Evolutionary conservation across 2,888 invertebrate genomes (phyloP), one percentile per base, ranked within the genome.

Genomic region (Parnassius orleans): DNA sequence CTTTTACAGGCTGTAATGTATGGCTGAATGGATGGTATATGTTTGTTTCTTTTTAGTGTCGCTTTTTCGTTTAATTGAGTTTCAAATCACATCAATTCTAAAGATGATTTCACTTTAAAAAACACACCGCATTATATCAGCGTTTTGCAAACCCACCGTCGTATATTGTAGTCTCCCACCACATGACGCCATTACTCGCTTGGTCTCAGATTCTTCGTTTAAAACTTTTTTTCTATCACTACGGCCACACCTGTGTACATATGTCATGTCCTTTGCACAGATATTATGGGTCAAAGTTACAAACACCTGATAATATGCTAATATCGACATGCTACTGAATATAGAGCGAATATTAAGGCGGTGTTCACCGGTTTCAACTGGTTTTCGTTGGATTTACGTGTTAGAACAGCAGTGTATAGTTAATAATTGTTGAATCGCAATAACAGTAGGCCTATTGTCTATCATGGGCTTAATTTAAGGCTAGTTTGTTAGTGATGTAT

Each of bases 251-350:
- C 66, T 69, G 68, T 62, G 61, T 67, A 68, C 61, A 60, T 68
- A 63, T 57, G 65, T 64, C 58, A 67, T 72, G 85, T 81, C 86
- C 86, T 87, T 84, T 77, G 71, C 73, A 71, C 72, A 72, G 68
- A 58, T 72, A 80, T 84, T 80, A 80, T 84, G 69, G 89, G 89
- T 89, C 89, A 89, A 87, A 87, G 88, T 88, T 86, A 86, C 79
- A 70, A 64, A 64, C 60, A 42, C 11, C 65, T 68, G 78, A 81
- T 84, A 83, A 79, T 75, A 81, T 77, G 77, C 64, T 65, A 80
- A 82, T 72, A 61, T 50, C 61, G 58, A 71, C 57, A 73, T 72
- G 70, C 68, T 69, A n/a, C 68, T 66, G 67, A 63, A 83, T 73
- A 74, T 79, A 62, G 82, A 75, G 57, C 78, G 68, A 46, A 19